phyloP scores from a whole-genome alignment of 23 tunicate species.

The Clavelina lepadiformis region DNA sequence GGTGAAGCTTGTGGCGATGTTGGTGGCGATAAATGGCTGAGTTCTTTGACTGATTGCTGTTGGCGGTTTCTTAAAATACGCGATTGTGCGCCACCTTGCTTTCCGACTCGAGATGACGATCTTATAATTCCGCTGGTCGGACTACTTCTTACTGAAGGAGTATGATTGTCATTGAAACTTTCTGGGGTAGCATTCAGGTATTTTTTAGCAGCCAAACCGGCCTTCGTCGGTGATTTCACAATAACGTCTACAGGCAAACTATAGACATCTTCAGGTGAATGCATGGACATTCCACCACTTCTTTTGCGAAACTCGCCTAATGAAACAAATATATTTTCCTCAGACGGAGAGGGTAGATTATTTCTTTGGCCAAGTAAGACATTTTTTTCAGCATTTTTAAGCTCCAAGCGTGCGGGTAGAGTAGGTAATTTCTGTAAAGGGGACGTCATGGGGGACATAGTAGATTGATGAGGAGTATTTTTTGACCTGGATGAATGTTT shows the following conservation, averaged over 20 bases:
- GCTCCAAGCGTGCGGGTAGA: no score
- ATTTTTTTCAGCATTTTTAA: no score
- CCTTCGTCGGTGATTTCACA: background rate
- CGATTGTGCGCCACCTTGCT: slow-evolving; percentile 14
- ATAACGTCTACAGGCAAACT: background rate
- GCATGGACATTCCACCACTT: slow-evolving; percentile 11
- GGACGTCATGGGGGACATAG: no score
- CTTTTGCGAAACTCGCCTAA: no score
- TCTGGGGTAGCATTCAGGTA: background rate
- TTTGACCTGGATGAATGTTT: no score
- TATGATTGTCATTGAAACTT: background rate
- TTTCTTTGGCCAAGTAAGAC: no score
- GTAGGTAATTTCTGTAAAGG: no score
- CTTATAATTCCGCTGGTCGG: background rate
- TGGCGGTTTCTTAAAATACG: slow-evolving; percentile 4
- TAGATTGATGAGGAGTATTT: no score
- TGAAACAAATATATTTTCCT: no score
- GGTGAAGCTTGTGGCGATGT: no score
- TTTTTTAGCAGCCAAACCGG: slow-evolving; percentile 11
- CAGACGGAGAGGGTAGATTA: no score
- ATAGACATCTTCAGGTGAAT: background rate
- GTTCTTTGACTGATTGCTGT: slow-evolving; percentile 12
- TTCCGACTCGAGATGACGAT: background rate
- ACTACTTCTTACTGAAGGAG: background rate
- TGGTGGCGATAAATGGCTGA: no score